Base-by-base conservation (phyloP, 2,888 invertebrate species). In the Scaeva pyrastri region DNA sequence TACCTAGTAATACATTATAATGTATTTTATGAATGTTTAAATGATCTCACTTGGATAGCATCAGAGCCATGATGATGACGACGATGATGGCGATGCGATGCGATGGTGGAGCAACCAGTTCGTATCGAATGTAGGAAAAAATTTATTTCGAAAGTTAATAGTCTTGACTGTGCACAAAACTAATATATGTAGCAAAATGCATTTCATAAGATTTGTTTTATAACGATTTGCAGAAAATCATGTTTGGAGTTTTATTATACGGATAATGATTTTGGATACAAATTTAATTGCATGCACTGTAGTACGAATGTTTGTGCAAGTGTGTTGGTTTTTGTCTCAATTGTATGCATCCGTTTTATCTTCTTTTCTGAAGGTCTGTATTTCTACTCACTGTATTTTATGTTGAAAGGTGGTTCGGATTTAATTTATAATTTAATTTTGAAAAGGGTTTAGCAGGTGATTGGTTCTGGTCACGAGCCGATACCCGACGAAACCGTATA, bases 41-140 rank as follows among this genome's bases (percentile, higher is more conserved):
- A 48, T 64, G 70, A 84, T 84, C 75, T 79, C 74, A 60, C 71
- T 71, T 79, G 83, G 74, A 83, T 83, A 83, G 56, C 78, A 78
- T 78, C 60, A 73, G 6, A 56, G 31, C 16, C 31, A 16, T 11
- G n/a, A 6, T 56, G 56, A 36, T 56, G 56, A 56, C n/a, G 31
- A 31, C 7, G 45, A 16, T 45, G 45, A 45, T 41, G 14, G 14
- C n/a, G 55, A 26, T 56, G 26, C n/a, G n/a, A n/a, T n/a, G 6
- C 26, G 16, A 26, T 43, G 62, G 78, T 74, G 62, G 48, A 64
- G 68, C 78, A 74, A 73, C 72, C 78, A 62, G 83, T 74, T 74
- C 41, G 41, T 64, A 74, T 70, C 26, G 26, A 72, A 72, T 31
- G 14, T 21, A 60, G 26, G 43, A 74, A 73, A 55, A 41, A 62